phyloP scores from a whole-genome alignment of 2,888 invertebrate genomes.

The Eudemis profundana region DNA sequence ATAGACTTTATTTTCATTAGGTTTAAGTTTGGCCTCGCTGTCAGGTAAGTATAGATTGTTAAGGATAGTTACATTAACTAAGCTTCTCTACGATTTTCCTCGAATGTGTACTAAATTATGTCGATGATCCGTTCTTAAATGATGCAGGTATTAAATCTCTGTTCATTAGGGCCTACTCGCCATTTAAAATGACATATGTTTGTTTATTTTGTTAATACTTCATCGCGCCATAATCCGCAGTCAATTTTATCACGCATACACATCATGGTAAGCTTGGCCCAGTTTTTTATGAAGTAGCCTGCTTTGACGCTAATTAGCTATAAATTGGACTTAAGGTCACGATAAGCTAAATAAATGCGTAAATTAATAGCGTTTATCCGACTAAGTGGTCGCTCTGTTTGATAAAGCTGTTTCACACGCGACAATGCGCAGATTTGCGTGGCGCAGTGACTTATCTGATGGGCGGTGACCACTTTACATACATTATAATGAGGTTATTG shows the following conservation, averaged over 20 bases:
- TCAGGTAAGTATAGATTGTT: too few species aligned
- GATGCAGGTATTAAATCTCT: background rate
- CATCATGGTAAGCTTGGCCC: background rate
- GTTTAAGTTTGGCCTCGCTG: too few species aligned
- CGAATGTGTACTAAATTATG: too few species aligned
- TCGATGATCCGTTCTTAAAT: too few species aligned
- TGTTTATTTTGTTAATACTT: background rate
- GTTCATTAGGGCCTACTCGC: too few species aligned
- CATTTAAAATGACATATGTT: background rate
- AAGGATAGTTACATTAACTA: too few species aligned
- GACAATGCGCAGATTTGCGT: conserved; percentile 39
- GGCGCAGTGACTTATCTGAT: conserved; percentile 42
- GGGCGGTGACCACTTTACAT: conserved; percentile 33
- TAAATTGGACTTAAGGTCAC: background rate
- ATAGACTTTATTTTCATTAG: too few species aligned
- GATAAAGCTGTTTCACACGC: conserved; percentile 30
- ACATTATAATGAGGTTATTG: conserved; percentile 27
- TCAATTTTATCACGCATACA: background rate
- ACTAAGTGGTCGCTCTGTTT: conserved; percentile 29
- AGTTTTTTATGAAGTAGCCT: background rate
- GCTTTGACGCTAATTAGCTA: background rate
- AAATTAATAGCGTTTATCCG: conserved; percentile 17
- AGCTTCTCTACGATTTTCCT: too few species aligned
- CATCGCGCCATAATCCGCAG: too few species aligned
- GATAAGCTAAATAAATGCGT: conserved; percentile 10